A percentile compares a stretch with the other conserved stretches of the same genome.
Conservation (phyloP, 2,113 vertebrate species). For the Hymenochirus boettgeri region DNA sequence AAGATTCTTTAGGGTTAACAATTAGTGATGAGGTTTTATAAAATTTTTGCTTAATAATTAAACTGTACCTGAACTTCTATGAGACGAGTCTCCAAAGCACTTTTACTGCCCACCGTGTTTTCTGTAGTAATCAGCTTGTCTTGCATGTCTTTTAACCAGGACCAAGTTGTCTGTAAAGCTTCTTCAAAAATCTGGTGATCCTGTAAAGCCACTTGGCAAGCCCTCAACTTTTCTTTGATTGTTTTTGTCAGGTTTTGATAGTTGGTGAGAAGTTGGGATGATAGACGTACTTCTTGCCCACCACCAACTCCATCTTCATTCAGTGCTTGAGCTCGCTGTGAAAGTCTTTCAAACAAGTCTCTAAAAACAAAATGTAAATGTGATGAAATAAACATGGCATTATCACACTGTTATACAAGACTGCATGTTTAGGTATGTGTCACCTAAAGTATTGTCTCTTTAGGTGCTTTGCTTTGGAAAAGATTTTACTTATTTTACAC, state of each 20-base stretch:
- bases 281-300: slow-evolving; percentile 67
- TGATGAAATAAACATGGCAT: no score
- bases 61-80: slow-evolving; percentile 86
- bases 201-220: slow-evolving; percentile 80
- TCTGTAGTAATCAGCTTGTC: slow-evolving; percentile 72
- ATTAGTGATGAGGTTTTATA: no score
- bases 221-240: slow-evolving; percentile 72
- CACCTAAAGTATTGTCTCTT: no score
- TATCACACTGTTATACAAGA: no score
- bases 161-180: slow-evolving; percentile 77
- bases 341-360: slow-evolving; percentile 79
- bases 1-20: no score
- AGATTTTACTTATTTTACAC: no score
- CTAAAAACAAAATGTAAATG: slow-evolving; percentile 60
- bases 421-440: no score
- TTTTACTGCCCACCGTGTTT: slow-evolving; percentile 80
- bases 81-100: slow-evolving; percentile 72
- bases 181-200: slow-evolving; percentile 86
- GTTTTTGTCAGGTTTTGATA: slow-evolving; percentile 77
- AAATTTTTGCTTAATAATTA: no score
- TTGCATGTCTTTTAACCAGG: slow-evolving; percentile 81
- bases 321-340: slow-evolving; percentile 76
- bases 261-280: slow-evolving; percentile 71
- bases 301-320: slow-evolving; percentile 72
- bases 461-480: no score